Percentiles rank a stretch among this genome's conserved stretches.
Evolutionary conservation across 2,113 vertebrate genomes (phyloP).

Genomic region (Leucosticte australis): DNA sequence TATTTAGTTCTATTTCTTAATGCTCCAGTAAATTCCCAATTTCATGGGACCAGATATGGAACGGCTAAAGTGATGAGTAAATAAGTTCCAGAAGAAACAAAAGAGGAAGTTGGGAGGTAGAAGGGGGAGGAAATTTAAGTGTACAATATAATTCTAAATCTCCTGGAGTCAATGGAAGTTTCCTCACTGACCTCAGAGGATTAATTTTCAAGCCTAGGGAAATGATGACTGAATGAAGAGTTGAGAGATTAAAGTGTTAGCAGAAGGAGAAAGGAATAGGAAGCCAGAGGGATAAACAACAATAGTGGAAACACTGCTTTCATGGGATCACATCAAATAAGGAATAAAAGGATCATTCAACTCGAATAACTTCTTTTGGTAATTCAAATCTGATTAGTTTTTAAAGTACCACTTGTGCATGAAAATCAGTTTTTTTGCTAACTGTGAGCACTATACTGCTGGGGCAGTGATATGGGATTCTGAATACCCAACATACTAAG

Average conservation of each 20-base stretch:
- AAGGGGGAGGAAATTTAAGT: not conserved
- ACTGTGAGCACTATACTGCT: not conserved
- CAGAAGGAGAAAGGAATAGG: slow-evolving; percentile 29
- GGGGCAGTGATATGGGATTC: not conserved
- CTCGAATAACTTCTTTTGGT: not conserved
- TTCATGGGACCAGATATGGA: slow-evolving; percentile 34
- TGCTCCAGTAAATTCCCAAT: not conserved
- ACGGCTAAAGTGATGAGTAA: not conserved
- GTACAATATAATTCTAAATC: slow-evolving; percentile 32
- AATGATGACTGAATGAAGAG: slow-evolving; percentile 69
- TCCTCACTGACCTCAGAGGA: slow-evolving; percentile 34
- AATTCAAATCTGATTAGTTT: not conserved
- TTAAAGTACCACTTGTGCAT: not conserved
- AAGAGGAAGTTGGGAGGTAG: not conserved
- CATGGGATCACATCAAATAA: not conserved
- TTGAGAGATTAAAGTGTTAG: slow-evolving; percentile 43
- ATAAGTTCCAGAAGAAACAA: slow-evolving; percentile 38
- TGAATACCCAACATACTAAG: not conserved
- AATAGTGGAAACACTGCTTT: not conserved
- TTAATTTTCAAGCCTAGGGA: slow-evolving; percentile 49
- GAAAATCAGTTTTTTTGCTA: not conserved
- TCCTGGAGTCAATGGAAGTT: slow-evolving; percentile 34
- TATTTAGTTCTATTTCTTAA: not conserved
- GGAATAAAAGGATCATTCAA: not conserved
- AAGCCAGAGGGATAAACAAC: slow-evolving; percentile 28